A percentile compares a stretch with the other conserved stretches of the same genome.
Conservation (phyloP, 30 jellyfish, hydroid and myxozoan genomes). For the Pelagia noctiluca region DNA sequence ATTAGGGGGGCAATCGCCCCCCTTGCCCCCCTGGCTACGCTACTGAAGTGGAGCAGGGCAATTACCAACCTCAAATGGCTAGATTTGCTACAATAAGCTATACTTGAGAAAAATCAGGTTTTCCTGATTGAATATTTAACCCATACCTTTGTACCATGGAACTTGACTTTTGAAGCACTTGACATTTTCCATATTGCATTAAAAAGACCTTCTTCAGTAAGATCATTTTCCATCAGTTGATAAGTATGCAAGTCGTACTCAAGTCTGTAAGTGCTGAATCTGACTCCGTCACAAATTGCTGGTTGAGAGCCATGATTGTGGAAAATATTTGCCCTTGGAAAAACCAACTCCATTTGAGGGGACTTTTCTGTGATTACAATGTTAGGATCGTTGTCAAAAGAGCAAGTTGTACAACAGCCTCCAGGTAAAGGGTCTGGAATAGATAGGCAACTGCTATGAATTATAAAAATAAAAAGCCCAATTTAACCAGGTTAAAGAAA, state of each 20-base stretch:
- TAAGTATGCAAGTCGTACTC: conserved; percentile 65
- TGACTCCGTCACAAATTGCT: conserved; percentile 71
- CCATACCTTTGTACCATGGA: conserved; percentile 68
- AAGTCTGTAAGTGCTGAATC: conserved; percentile 50
- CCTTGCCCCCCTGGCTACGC: no score
- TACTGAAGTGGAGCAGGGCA: no score
- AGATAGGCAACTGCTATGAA: neutral
- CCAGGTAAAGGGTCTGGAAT: conserved; percentile 88
- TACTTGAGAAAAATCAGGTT: no score
- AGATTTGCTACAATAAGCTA: no score
- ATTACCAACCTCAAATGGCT: no score
- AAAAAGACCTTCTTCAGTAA: conserved; percentile 44
- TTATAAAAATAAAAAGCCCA: neutral
- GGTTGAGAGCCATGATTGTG: conserved; percentile 36
- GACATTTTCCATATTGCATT: conserved; percentile 81
- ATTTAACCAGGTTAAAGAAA: neutral
- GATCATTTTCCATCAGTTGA: conserved; percentile 60
- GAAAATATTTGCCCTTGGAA: conserved; percentile 79
- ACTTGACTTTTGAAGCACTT: conserved; percentile 40
- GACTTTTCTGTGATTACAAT: conserved; percentile 29
- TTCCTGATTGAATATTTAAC: no score
- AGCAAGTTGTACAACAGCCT: conserved; percentile 92
- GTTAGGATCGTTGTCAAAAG: conserved; percentile 76
- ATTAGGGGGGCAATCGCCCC: no score
- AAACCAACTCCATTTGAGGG: conserved; percentile 9